Evolutionary conservation across 2,888 invertebrate genomes (phyloP), one percentile per base, ranked within the genome.

Genomic region (Coleophora flavipennella): DNA sequence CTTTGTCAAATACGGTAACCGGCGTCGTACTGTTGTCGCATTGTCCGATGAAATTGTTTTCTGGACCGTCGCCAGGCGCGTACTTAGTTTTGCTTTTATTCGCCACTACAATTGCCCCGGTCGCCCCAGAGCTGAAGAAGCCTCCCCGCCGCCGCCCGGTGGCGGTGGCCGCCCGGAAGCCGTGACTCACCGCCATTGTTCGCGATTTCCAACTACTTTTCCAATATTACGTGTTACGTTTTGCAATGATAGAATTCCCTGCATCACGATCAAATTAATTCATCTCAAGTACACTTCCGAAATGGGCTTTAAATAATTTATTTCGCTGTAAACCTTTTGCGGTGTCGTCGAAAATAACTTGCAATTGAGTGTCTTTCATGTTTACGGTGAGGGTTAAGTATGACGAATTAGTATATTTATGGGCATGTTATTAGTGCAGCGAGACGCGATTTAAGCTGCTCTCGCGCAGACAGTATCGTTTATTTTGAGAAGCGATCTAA

Each of bases 371-470:
- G 27, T 35, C 35, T 34, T 26, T 39, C 41, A 33, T 37, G 35
- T 11, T 14, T 36, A 36, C 35, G 31, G 40, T 20, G 38, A 31
- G 39, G 33, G 37, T 25, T 11, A 13, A 33, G 43, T 40, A 39
- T 45, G 47, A 48, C 44, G 39, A 43, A 43, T 45, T 39, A 25
- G 37, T 40, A 20, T 44, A 41, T 40, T 44, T 44, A 38, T 39
- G 38, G 38, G 35, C 13, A 9, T 25, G 36, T 39, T 41, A 44
- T 39, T 44, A 41, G 33, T 35, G n/a, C 40, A 12, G 39, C 27
- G 29, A 20, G 39, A 31, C 31, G 32, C 35, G 31, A 36, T 33
- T 36, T 31, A 36, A 36, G 33, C 13, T 35, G 28, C 32, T 35
- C 32, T 28, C 35, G 35, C 35, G n/a, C 29, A 26, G 35, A 26